phyloP scores from a whole-genome alignment of 2,888 invertebrate species.

The Diachrysia chrysitis region DNA sequence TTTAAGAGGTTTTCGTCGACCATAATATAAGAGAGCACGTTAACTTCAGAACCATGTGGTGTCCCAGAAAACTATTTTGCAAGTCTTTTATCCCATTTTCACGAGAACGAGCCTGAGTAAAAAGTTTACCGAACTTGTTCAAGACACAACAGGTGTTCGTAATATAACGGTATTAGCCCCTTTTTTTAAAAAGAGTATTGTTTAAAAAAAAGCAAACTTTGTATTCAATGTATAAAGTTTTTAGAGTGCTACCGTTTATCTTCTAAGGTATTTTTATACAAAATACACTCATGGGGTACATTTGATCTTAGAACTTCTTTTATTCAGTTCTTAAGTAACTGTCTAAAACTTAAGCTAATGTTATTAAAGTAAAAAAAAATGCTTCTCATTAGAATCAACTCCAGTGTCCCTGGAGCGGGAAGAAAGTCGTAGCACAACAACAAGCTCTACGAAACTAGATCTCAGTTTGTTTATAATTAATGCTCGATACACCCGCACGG shows the following conservation, averaged over 20 bases:
- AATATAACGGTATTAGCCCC: slow-evolving; percentile 78
- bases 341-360: slow-evolving; percentile 24
- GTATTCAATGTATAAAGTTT: slow-evolving; percentile 64
- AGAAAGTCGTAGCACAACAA: slow-evolving; percentile 59
- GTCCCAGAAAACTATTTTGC: slow-evolving; percentile 86
- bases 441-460: slow-evolving; percentile 70
- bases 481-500: slow-evolving; percentile 81
- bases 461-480: slow-evolving; percentile 83
- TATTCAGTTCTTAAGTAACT: slow-evolving; percentile 21
- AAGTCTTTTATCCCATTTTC: slow-evolving; percentile 87
- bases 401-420: slow-evolving; percentile 45
- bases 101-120: slow-evolving; percentile 77
- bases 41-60: slow-evolving; percentile 84
- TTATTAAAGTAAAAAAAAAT: slow-evolving; percentile 16
- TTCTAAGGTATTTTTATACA: slow-evolving; percentile 35
- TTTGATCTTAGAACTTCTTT: slow-evolving; percentile 34
- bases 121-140: slow-evolving; percentile 82
- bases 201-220: slow-evolving; percentile 62
- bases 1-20: slow-evolving; percentile 69
- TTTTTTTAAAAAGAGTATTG: slow-evolving; percentile 61
- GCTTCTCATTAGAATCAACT: slow-evolving; percentile 38
- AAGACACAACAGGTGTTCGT: slow-evolving; percentile 86
- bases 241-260: slow-evolving; percentile 54
- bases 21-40: slow-evolving; percentile 74
- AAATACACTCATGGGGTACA: slow-evolving; percentile 43